A percentile compares a stretch with the other conserved stretches of the same genome.
These are phyloP conservation scores for Collichthys lucidus DNA, from an alignment of 2,113 vertebrate species.

Conservation along the genomic window DNA sequence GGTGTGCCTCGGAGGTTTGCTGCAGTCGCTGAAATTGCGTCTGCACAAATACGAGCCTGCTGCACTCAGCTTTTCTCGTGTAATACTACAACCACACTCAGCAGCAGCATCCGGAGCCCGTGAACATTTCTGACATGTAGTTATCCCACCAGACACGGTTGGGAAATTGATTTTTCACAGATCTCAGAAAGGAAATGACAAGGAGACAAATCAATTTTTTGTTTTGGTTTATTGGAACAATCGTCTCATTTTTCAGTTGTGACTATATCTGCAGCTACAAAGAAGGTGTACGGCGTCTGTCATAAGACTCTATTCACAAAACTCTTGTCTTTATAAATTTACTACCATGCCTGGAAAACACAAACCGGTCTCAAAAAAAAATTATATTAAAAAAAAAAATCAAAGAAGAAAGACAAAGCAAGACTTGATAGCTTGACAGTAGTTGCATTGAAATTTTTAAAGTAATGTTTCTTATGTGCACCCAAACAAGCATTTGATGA, in stretches of 20 bases:
- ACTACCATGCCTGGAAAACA: not conserved
- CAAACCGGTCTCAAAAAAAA: not conserved
- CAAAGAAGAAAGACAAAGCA: not conserved
- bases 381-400: not conserved
- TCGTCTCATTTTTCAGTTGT: constrained; percentile 19
- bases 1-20: constrained; percentile 6
- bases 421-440: not conserved
- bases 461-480: not conserved
- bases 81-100: constrained; percentile 26
- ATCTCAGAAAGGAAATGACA: constrained; percentile 64
- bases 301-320: constrained; percentile 24
- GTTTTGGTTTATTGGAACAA: constrained; percentile 66
- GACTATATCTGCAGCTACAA: constrained; percentile 3
- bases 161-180: constrained; percentile 70
- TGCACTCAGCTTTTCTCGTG: constrained; percentile 34
- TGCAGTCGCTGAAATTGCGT: constrained; percentile 45
- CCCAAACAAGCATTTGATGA: not conserved
- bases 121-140: constrained; percentile 62
- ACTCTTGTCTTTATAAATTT: constrained; percentile 3
- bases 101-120: constrained; percentile 18
- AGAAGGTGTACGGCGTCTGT: not conserved
- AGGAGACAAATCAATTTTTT: constrained; percentile 64
- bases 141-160: constrained; percentile 68
- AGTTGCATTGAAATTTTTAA: not conserved
- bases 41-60: constrained; percentile 34